Evolutionary conservation across 2,113 vertebrate genomes (phyloP), one percentile per base, ranked within the genome.

Genomic region (Sinocyclocheilus rhinocerous): DNA sequence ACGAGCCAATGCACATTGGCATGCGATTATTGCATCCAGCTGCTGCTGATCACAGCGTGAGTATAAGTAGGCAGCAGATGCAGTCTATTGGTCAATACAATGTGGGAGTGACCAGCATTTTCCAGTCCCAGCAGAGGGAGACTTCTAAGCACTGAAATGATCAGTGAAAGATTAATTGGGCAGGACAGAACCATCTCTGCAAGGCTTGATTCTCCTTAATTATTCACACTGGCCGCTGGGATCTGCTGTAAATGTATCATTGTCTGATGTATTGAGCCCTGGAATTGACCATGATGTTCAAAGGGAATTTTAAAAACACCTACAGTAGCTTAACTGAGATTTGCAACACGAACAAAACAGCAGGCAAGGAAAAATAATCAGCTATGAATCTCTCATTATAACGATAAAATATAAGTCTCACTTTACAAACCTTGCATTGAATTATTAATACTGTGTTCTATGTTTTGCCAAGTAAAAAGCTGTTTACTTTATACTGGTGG

Each of bases 121-220:
- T 52, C 22, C 36, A 67, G 16, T 86, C 59, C 50, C 16, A 59
- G 57, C 7, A 55, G 69, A 81, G 22, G 61, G 81, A 79, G 83
- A 72, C 75, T 57, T 33, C 33, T 50, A 85, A 80, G 87, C 83
- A 72, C 26, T 76, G 12, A 50, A 73, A 65, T 84, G 83, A 86
- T 81, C 85, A 81, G 59, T 84, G 67, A 81, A 90, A 84, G 87
- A 92, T 91, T 87, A 92, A 93, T 92, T 36, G n/a, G 45, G 55
- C 4, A 52, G 12, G 48, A 77, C 48, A 89, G 85, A 77, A 20
- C 86, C 87, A 70, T 90, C 86, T 72, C 26, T 57, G 87, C 90
- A 81, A 86, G 90, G 65, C 52, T 92, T 67, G 57, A 84, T 90
- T 93, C 90, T 89, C 91, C 92, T 93, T 93, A 93, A 94, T 94